Percentiles rank a stretch among this genome's conserved stretches.
These are phyloP conservation scores for Chloroceryle amazona DNA, from an alignment of 2,797 vertebrate species.

Conservation along the genomic window DNA sequence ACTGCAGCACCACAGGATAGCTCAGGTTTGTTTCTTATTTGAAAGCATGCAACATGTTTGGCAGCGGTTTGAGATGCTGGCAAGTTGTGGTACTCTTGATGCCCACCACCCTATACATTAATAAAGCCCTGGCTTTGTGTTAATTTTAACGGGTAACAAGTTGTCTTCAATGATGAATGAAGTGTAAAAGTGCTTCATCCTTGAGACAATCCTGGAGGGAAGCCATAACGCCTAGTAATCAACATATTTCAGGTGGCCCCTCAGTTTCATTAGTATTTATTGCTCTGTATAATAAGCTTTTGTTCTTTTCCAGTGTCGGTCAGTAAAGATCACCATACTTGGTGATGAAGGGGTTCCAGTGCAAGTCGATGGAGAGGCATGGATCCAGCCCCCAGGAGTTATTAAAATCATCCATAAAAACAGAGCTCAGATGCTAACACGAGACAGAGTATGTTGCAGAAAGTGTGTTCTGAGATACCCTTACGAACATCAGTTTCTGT, in stretches of 20 bases:
- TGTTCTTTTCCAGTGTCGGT: constrained; percentile 89
- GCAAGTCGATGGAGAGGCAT: constrained; percentile 97
- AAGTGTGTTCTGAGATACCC: background rate
- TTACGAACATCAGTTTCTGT: background rate
- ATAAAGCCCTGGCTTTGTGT: background rate
- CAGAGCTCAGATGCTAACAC: constrained; percentile 96
- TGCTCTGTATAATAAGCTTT: constrained; percentile 31
- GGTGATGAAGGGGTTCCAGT: constrained; percentile 97
- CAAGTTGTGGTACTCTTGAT: background rate
- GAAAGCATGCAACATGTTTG: background rate
- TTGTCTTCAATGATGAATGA: background rate
- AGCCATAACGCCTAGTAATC: constrained; percentile 3
- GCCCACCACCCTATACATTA: background rate
- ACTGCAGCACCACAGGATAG: constrained; percentile 96
- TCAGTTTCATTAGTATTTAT: background rate
- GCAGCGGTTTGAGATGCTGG: background rate
- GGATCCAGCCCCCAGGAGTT: constrained; percentile 97
- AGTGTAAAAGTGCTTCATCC: background rate
- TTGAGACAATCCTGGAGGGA: background rate
- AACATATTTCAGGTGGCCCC: background rate
- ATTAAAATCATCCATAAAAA: constrained; percentile 99
- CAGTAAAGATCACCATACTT: constrained; percentile 98
- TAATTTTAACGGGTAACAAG: background rate
- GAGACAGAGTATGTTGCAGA: constrained; percentile 90
- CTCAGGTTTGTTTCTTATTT: constrained; percentile 84